These are phyloP conservation scores for Conops quadrifasciatus DNA, from an alignment of 2,888 invertebrate genomes.

Conservation along the genomic window DNA sequence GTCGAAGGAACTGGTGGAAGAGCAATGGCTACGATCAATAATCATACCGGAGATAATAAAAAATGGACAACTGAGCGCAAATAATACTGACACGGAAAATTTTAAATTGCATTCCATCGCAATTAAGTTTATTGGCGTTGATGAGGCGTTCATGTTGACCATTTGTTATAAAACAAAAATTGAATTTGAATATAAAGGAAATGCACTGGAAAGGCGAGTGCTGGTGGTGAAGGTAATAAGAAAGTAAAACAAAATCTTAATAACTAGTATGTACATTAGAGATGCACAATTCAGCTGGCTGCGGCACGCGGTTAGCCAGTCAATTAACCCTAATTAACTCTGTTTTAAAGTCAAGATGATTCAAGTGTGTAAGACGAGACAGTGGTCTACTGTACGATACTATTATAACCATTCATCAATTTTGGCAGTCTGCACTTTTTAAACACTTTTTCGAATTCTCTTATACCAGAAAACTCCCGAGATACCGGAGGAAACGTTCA, in stretches of 20 bases:
- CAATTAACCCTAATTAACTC: no score
- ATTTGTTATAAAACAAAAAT: conserved; percentile 55
- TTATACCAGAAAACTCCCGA: conserved; percentile 57
- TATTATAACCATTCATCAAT: no score
- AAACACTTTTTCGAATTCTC: neutral
- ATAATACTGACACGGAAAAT: conserved; percentile 30
- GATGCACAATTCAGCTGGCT: no score
- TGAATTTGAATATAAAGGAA: conserved; percentile 46
- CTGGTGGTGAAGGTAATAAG: conserved; percentile 57
- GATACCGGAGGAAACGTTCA: conserved; percentile 50
- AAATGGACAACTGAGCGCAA: conserved; percentile 44
- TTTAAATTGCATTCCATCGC: conserved; percentile 47
- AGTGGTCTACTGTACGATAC: no score
- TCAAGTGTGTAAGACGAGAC: no score
- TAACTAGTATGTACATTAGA: no score
- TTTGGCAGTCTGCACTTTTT: no score
- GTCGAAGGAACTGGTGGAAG: conserved; percentile 43
- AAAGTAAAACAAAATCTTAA: neutral
- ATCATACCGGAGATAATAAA: conserved; percentile 48
- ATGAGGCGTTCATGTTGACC: conserved; percentile 60
- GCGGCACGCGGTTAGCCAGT: no score
- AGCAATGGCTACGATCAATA: conserved; percentile 47
- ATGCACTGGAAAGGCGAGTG: conserved; percentile 35
- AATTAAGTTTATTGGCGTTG: conserved; percentile 49
- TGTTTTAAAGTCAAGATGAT: no score